These are phyloP conservation scores for Drosophila anomalata DNA, from an alignment of 2,888 invertebrate genomes.

Conservation along the genomic window DNA sequence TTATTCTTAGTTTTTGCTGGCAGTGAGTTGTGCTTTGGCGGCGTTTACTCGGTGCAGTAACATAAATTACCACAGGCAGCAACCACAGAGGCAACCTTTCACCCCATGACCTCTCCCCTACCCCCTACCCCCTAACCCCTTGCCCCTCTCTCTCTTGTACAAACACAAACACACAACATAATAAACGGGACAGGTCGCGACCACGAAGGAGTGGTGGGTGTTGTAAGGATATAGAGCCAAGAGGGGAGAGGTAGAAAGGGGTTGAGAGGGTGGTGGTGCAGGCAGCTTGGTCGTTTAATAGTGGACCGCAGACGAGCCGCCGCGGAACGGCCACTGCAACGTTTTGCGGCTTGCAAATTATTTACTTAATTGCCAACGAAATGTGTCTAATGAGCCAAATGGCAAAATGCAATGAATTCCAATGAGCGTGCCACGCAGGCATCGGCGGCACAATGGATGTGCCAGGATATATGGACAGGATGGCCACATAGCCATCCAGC, in stretches of 20 bases:
- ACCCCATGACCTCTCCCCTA: background rate
- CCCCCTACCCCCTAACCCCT: background rate
- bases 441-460: conserved; percentile 23
- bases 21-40: conserved; percentile 60
- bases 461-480: background rate
- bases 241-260: background rate
- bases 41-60: conserved; percentile 78
- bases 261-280: background rate
- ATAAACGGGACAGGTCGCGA: conserved; percentile 48
- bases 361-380: conserved; percentile 81
- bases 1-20: background rate
- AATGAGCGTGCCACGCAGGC: conserved; percentile 41
- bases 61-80: conserved; percentile 73
- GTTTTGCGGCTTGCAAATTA: conserved; percentile 78
- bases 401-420: conserved; percentile 68
- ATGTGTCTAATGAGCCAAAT: conserved; percentile 80
- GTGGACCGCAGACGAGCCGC: conserved; percentile 56
- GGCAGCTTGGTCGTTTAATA: background rate
- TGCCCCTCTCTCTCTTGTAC: background rate
- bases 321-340: conserved; percentile 59
- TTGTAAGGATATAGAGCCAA: background rate
- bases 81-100: conserved; percentile 53
- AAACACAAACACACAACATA: conserved; percentile 40
- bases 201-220: conserved; percentile 17
- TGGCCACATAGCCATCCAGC: background rate